Percentiles rank a stretch among this genome's conserved stretches.
Conservation (phyloP, 1,140 invertebrate species). For the Piezodorus guildinii region DNA sequence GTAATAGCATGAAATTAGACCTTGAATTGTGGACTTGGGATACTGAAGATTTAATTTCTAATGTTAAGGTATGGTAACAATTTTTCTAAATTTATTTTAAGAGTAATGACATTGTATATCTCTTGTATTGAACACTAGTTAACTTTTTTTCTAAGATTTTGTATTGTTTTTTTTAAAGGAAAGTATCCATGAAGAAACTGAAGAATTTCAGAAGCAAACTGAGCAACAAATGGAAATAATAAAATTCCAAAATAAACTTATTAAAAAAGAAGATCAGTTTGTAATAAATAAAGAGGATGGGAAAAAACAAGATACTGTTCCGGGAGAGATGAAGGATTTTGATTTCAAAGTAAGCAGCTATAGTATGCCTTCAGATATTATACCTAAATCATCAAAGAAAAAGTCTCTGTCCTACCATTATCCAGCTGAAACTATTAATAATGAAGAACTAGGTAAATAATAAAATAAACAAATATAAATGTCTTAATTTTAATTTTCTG, state of each 20-base stretch:
- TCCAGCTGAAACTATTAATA: no score
- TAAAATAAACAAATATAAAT: no score
- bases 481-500: no score
- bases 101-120: no score
- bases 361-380: constrained; percentile 29
- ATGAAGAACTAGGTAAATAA: no score
- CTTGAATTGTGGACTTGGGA: constrained; percentile 16
- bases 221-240: constrained; percentile 34
- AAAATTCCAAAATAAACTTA: constrained; percentile 32
- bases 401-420: no score
- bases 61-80: constrained; percentile 28
- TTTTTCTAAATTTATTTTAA: neutral
- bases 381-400: neutral
- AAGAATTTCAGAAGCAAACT: constrained; percentile 36
- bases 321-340: constrained; percentile 8
- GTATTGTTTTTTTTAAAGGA: constrained; percentile 21
- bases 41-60: constrained; percentile 21
- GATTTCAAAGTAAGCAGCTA: constrained; percentile 29
- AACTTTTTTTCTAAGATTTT: no score
- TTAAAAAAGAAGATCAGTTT: constrained; percentile 27
- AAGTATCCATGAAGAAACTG: constrained; percentile 32
- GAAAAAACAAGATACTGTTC: constrained; percentile 25
- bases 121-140: no score
- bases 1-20: constrained; percentile 12
- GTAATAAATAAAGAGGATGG: constrained; percentile 18